These are phyloP conservation scores for Drosophila vallismaia DNA, from an alignment of 2,888 invertebrate species.

Conservation along the genomic window DNA sequence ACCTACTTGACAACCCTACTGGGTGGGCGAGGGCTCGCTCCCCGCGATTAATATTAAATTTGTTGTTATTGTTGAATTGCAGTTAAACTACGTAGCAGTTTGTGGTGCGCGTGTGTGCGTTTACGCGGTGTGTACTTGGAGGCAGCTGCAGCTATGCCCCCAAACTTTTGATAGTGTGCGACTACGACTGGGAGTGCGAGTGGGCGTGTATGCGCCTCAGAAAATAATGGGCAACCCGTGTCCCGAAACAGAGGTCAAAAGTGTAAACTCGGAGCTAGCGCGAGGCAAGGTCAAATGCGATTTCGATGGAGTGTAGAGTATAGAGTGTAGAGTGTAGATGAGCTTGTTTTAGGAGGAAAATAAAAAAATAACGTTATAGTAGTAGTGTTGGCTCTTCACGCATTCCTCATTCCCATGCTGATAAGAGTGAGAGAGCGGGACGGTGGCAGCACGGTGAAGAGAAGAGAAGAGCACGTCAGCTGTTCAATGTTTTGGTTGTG, in stretches of 20 bases:
- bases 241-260: slow-evolving; percentile 66
- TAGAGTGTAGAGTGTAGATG: neutral
- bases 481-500: slow-evolving; percentile 72
- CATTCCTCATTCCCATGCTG: slow-evolving; percentile 55
- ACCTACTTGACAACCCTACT: slow-evolving; percentile 15
- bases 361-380: neutral
- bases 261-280: slow-evolving; percentile 44
- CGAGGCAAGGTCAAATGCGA: slow-evolving; percentile 17
- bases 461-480: slow-evolving; percentile 52
- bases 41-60: slow-evolving; percentile 38
- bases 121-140: slow-evolving; percentile 7
- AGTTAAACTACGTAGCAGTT: slow-evolving; percentile 44
- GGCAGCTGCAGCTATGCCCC: slow-evolving; percentile 24
- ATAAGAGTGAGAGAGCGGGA: slow-evolving; percentile 47
- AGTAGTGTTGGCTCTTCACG: slow-evolving; percentile 27
- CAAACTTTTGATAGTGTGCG: neutral
- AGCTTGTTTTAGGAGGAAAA: slow-evolving; percentile 7
- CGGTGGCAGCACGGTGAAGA: slow-evolving; percentile 1
- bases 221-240: slow-evolving; percentile 20
- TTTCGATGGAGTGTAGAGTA: neutral
- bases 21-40: slow-evolving; percentile 29
- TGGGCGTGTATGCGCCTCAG: slow-evolving; percentile 4
- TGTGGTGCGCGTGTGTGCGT: slow-evolving; percentile 22
- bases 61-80: slow-evolving; percentile 43
- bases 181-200: slow-evolving; percentile 5